Conservation (phyloP, 2,797 vertebrate species). For the Salmo trutta region DNA sequence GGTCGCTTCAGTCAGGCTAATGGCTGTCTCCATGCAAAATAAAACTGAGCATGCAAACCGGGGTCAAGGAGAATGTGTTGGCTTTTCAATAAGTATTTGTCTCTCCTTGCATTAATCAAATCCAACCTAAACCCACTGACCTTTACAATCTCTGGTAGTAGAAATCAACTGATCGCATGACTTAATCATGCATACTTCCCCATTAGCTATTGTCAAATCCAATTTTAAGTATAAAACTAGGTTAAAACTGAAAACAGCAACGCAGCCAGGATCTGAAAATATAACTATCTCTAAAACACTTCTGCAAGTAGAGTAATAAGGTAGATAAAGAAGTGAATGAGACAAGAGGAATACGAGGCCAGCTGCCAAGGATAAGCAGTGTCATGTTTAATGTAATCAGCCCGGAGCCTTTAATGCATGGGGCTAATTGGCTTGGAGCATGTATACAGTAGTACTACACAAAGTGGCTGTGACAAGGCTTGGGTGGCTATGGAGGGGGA, state of each 20-base stretch:
- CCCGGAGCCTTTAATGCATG: background rate
- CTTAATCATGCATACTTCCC: background rate
- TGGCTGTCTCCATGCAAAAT: background rate
- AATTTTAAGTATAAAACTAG: background rate
- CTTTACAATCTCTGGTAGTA: background rate
- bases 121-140: background rate
- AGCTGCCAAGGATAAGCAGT: background rate
- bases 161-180: background rate
- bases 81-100: slow-evolving; percentile 1
- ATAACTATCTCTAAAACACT: background rate
- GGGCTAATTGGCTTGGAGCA: slow-evolving; percentile 1
- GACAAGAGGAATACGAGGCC: background rate
- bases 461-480: background rate
- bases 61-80: background rate
- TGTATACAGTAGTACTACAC: background rate
- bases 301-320: background rate
- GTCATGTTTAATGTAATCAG: background rate
- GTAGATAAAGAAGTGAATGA: background rate
- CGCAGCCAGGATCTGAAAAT: background rate
- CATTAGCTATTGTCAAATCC: background rate
- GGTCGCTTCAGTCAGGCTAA: background rate
- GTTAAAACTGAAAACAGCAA: background rate
- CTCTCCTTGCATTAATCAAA: background rate
- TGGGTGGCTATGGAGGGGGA: background rate
- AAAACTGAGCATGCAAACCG: background rate